phyloP scores from a whole-genome alignment of 2,113 vertebrate genomes.

The Alosa alosa region DNA sequence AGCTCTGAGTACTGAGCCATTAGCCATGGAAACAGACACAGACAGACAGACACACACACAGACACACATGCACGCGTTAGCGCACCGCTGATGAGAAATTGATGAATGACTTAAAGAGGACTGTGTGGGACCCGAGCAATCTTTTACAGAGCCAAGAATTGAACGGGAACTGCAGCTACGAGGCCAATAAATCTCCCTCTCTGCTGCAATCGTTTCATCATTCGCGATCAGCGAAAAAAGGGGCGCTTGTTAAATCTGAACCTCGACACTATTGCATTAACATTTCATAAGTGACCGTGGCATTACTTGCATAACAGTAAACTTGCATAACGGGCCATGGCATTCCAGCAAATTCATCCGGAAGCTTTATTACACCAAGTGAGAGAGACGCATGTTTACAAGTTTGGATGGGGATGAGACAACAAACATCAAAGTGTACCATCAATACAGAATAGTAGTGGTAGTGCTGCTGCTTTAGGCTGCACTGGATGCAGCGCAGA shows the following conservation, averaged over 20 bases:
- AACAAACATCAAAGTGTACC: not conserved
- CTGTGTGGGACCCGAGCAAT: not conserved
- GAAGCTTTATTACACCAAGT: not conserved
- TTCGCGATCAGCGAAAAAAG: conserved; percentile 14
- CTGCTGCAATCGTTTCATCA: conserved; percentile 7
- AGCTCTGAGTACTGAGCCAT: too few relatives aligned
- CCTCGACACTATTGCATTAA: not conserved
- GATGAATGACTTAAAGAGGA: conserved; percentile 11
- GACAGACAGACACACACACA: not conserved
- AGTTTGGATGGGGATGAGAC: not conserved
- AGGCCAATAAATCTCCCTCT: conserved; percentile 2
- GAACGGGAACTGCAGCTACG: conserved; percentile 1
- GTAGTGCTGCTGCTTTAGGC: not conserved
- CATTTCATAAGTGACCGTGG: not conserved
- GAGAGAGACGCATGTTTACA: not conserved
- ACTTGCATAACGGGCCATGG: not conserved
- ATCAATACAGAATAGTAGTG: not conserved
- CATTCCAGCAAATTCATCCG: not conserved
- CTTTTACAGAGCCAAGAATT: conserved; percentile 1
- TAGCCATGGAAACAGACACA: not conserved
- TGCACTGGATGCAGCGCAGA: not conserved
- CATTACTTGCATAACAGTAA: not conserved
- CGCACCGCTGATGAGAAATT: not conserved
- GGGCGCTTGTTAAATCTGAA: conserved; percentile 13
- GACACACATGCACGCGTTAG: not conserved